These are phyloP conservation scores for Passerina amoena DNA, from an alignment of 2,113 vertebrate genomes.

Conservation along the genomic window DNA sequence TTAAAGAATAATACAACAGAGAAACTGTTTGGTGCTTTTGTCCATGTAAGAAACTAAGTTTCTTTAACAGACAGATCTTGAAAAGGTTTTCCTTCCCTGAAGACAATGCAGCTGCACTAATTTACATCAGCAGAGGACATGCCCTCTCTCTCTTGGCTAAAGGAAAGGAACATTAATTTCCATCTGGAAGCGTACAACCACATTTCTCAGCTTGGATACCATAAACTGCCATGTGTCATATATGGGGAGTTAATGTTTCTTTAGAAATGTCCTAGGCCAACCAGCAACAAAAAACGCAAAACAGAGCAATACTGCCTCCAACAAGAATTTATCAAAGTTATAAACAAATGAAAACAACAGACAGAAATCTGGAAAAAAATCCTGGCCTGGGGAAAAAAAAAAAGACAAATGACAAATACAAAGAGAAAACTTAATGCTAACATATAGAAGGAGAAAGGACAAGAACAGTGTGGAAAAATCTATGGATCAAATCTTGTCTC, in stretches of 20 bases:
- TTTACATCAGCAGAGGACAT: not conserved
- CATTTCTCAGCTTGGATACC: not conserved
- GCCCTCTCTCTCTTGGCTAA: not conserved
- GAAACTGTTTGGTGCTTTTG: not conserved
- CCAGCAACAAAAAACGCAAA: not conserved
- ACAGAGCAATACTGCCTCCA: not conserved
- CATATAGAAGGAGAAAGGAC: not conserved
- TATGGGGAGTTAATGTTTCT: not conserved
- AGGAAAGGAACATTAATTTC: not conserved
- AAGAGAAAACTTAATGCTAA: not conserved
- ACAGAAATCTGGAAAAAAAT: not conserved
- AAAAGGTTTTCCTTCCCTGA: not conserved
- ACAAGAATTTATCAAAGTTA: not conserved
- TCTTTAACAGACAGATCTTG: not conserved
- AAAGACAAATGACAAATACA: not conserved
- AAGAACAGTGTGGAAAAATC: not conserved
- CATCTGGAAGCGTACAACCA: not conserved
- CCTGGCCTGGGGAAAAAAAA: not conserved
- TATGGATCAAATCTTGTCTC: not conserved
- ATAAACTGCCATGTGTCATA: not conserved
- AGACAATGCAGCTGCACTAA: not conserved
- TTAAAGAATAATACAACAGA: not conserved
- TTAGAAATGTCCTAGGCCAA: not conserved
- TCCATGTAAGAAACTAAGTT: not conserved
- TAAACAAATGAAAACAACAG: not conserved